Evolutionary conservation across 2,888 invertebrate genomes (phyloP), one percentile per base, ranked within the genome.

Genomic region (Rhagonycha lutea): DNA sequence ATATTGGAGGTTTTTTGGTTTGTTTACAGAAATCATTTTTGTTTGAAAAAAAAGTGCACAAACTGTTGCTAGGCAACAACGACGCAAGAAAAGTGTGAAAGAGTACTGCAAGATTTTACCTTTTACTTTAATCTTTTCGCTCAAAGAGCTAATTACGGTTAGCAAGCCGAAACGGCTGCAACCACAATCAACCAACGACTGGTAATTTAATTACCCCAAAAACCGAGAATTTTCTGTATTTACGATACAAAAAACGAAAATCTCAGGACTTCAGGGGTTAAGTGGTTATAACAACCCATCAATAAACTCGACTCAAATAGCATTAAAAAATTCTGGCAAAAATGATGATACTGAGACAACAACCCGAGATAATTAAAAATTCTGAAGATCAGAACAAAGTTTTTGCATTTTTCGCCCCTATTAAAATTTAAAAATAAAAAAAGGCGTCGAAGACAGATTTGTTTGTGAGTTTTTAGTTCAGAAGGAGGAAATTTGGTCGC

Each of bases 71-170:
- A n/a, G 12, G 5, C 32, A 32, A 32, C 32, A 32, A 12, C 14
- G 12, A 18, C 11, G 10, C 10, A 23, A 18, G n/a, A 24, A 61
- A 24, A 24, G 7, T 24, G 77, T 70, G 80, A 77, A 76, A 76
- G 71, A 75, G 80, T 80, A 80, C n/a, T 78, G 81, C 81, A 81
- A 81, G 81, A 81, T 75, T 81, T 79, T 80, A 80, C 80, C 76
- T 76, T 79, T 79, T 73, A 76, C 72, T 62, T 18, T 14, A 14
- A 11, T 4, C 32, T 12, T 32, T 32, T 32, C 4, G 32, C 32
- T 32, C 32, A 12, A 4, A 1, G 12, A 32, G 12, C 12, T 12
- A 32, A 32, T 32, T 32, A 32, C 32, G 32, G 32, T 32, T 32
- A 32, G 32, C 12, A 32, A 32, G 32, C 32, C 5, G 5, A n/a